A percentile compares a stretch with the other conserved stretches of the same genome.
Evolutionary conservation across 2,113 vertebrate species (phyloP).

Genomic region (Cervus canadensis): DNA sequence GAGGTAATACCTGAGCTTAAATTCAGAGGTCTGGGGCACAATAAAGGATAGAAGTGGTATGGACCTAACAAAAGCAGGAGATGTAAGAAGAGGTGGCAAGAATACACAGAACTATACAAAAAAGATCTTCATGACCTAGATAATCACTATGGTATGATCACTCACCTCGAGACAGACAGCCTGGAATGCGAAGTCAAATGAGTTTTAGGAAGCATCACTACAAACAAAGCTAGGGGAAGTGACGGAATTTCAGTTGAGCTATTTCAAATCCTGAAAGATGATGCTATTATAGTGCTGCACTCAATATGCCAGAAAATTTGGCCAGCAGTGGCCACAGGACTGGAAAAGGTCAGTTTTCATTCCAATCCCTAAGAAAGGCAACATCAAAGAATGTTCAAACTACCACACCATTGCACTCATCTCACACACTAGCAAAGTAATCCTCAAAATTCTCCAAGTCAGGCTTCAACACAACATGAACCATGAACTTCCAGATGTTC

Average conservation of each 20-base stretch:
- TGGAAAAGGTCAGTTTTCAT: not conserved
- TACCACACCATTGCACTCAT: not conserved
- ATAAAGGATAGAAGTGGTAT: not conserved
- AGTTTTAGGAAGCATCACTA: not conserved
- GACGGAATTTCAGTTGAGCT: not conserved
- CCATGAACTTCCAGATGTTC: not conserved
- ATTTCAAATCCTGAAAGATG: not conserved
- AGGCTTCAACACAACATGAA: not conserved
- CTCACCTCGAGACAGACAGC: not conserved
- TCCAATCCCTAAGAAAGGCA: not conserved
- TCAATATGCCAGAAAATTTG: not conserved
- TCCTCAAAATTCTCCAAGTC: not conserved
- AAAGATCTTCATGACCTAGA: not conserved
- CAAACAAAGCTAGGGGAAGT: not conserved
- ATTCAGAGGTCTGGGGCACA: not conserved
- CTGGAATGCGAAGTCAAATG: not conserved
- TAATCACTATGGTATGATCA: not conserved
- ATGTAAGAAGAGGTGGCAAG: not conserved
- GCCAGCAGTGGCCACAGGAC: not conserved
- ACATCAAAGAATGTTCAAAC: not conserved
- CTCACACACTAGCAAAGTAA: rapidly evolving
- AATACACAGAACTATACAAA: not conserved
- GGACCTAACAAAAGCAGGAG: not conserved
- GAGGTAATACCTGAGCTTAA: not conserved
- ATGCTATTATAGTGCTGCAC: not conserved